Evolutionary conservation across 1,140 invertebrate species (phyloP), one percentile per base, ranked within the genome.

Genomic region (Helicoverpa armigera): DNA sequence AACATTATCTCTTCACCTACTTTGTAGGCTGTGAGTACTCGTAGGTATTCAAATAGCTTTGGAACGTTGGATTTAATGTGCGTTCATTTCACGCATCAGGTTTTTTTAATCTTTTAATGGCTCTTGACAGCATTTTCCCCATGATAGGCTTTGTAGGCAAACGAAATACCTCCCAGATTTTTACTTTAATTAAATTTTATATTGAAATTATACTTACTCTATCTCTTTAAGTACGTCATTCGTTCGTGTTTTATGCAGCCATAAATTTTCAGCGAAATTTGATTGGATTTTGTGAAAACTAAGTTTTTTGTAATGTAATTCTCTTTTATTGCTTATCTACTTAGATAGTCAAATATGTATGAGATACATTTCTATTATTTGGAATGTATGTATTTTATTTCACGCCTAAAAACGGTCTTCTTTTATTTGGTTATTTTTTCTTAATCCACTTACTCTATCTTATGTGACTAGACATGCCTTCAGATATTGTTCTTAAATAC

Each of bases 171-270:
- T 50, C 50, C 16, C 14, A 31, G 63, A 65, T 43, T 65, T 65
- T 65, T 23, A 53, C 18, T 70, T 53, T 29, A 51, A 50, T 70
- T 50, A 70, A 70, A 70, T 67, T 67, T 67, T 48, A 67, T 67
- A 48, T 48, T 48, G 35, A 67, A 67, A 67, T 67, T 48, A 16
- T n/a, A 3, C 35, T 11, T n/a, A 3, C 35, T 11, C 63, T 67
- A 29, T 65, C 35, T 67, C 31, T 48, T 9, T 67, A 50, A 16
- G 58, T 29, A 12, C 58, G 23, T 61, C 58, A 61, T 61, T 31
- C 23, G 58, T 13, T 61, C 58, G 58, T 14, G 58, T 29, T 61
- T 61, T 61, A 61, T 61, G 58, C 29, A 29, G 23, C 58, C 23
- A 61, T 61, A 61, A 61, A 61, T 61, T 61, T 29, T 61, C 29